These are phyloP conservation scores for Prosapia bicincta DNA, from an alignment of 2,888 invertebrate species.

Conservation along the genomic window DNA sequence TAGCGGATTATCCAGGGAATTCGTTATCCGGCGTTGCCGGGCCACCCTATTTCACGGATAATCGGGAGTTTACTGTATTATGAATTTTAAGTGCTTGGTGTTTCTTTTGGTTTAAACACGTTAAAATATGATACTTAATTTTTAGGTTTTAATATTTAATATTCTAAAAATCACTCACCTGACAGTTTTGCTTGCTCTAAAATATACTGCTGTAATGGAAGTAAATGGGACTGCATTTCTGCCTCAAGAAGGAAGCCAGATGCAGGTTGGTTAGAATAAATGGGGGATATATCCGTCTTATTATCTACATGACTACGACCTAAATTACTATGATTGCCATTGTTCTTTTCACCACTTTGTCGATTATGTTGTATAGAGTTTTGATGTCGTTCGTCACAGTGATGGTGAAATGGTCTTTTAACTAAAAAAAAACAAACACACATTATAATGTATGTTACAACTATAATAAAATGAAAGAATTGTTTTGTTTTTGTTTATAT, in stretches of 20 bases:
- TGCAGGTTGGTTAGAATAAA: slow-evolving; percentile 26
- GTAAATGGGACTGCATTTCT: slow-evolving; percentile 54
- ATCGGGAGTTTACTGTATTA: too few species aligned
- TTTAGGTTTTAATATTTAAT: too few species aligned
- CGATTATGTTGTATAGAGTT: slow-evolving; percentile 19
- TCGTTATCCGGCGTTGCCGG: too few species aligned
- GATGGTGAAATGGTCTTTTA: slow-evolving; percentile 18
- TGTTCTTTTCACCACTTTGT: slow-evolving; percentile 9
- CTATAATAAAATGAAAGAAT: too few species aligned
- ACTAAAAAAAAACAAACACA: neutral
- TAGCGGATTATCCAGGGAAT: too few species aligned
- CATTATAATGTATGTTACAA: too few species aligned
- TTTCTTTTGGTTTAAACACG: too few species aligned
- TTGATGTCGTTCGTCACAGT: slow-evolving; percentile 14
- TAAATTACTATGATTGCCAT: slow-evolving; percentile 14
- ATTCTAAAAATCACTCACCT: slow-evolving; percentile 53
- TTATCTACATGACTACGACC: slow-evolving; percentile 12
- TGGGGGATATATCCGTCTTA: slow-evolving; percentile 21
- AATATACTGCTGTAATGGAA: slow-evolving; percentile 84
- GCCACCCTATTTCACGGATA: too few species aligned
- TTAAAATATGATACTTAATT: too few species aligned
- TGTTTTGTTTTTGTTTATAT: too few species aligned
- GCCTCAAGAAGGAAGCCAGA: too few species aligned
- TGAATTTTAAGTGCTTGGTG: too few species aligned
- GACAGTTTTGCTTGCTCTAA: slow-evolving; percentile 79